phyloP scores from a whole-genome alignment of 2,888 invertebrate genomes.

The Temnothorax ravouxi region DNA sequence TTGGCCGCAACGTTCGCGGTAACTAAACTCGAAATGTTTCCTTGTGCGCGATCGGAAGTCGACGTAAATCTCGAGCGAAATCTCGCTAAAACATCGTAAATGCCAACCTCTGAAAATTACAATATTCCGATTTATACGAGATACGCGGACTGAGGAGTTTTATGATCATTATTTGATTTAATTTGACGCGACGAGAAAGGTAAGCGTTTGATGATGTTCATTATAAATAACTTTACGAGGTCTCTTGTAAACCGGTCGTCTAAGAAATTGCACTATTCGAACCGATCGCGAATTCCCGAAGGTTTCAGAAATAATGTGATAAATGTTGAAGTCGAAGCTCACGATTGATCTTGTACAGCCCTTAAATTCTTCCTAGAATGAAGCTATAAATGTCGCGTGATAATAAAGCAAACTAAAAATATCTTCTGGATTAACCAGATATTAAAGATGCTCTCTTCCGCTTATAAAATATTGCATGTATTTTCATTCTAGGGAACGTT shows the following conservation, averaged over 20 bases:
- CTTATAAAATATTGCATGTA: background rate
- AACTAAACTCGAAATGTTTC: background rate
- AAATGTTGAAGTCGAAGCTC: background rate
- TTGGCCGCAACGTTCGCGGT: background rate
- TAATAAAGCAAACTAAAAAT: constrained; percentile 6
- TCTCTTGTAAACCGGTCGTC: background rate
- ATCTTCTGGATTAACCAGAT: background rate
- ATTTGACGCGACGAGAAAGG: background rate
- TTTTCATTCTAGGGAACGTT: background rate
- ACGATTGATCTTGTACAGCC: background rate
- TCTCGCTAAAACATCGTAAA: background rate
- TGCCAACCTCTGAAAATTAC: background rate
- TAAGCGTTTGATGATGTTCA: constrained; percentile 6
- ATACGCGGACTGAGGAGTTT: background rate
- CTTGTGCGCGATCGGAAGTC: background rate
- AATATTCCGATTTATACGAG: constrained; percentile 2
- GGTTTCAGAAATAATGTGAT: background rate
- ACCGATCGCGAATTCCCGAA: background rate
- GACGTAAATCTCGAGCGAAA: background rate
- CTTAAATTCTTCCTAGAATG: background rate
- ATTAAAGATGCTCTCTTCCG: background rate
- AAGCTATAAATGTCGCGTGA: constrained; percentile 13
- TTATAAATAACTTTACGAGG: constrained; percentile 1
- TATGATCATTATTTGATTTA: background rate
- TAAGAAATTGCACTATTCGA: background rate